Percentiles rank a stretch among this genome's conserved stretches.
Evolutionary conservation across 2,888 invertebrate genomes (phyloP).

Genomic region (Drosophila lutescens): DNA sequence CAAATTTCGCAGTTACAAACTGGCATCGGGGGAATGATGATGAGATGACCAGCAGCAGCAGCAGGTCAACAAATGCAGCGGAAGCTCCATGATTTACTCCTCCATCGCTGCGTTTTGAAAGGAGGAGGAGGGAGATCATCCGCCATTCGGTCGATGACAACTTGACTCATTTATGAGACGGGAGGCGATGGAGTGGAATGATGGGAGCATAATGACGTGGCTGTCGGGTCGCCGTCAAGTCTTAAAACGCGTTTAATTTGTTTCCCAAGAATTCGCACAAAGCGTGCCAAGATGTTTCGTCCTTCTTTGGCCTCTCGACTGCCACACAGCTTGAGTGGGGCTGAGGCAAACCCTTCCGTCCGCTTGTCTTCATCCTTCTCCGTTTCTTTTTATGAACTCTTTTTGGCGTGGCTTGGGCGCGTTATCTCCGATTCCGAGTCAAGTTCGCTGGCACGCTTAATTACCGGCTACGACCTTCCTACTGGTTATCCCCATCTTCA

Average conservation of each 20-base stretch:
- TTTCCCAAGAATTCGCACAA: constrained; percentile 52
- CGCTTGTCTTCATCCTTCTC: background rate
- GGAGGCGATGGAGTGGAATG: background rate
- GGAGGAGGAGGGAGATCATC: background rate
- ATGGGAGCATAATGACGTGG: constrained; percentile 33
- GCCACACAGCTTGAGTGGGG: constrained; percentile 1
- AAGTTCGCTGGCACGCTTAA: constrained; percentile 68
- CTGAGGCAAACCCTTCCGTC: background rate
- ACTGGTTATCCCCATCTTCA: background rate
- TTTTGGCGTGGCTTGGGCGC: constrained; percentile 55
- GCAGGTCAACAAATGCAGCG: background rate
- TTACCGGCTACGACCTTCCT: constrained; percentile 47
- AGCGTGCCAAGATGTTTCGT: constrained; percentile 32
- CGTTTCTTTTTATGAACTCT: constrained; percentile 70
- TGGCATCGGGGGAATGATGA: background rate
- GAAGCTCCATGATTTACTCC: background rate
- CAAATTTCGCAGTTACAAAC: constrained; percentile 27
- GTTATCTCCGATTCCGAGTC: constrained; percentile 55
- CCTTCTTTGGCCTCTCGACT: background rate
- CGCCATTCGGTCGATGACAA: constrained; percentile 8
- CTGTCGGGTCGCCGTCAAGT: constrained; percentile 33
- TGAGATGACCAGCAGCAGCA: constrained; percentile 5
- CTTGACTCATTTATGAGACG: constrained; percentile 30
- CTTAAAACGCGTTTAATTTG: constrained; percentile 50
- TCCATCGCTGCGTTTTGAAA: background rate